A percentile compares a stretch with the other conserved stretches of the same genome.
Conservation (phyloP, 2,888 invertebrate species). For the Eurois occulta region DNA sequence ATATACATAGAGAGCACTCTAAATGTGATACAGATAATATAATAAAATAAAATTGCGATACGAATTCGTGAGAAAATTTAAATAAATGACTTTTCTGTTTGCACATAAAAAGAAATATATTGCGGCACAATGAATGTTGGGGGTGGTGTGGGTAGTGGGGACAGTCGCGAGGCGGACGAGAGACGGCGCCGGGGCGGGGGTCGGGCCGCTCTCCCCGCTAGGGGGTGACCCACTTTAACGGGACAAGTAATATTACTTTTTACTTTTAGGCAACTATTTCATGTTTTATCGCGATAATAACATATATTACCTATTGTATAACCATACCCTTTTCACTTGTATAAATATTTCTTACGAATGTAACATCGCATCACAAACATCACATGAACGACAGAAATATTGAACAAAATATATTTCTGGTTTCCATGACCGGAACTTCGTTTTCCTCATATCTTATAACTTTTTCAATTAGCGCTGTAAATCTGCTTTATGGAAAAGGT, state of each 20-base stretch:
- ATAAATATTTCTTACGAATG: constrained; percentile 61
- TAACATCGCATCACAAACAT: constrained; percentile 16
- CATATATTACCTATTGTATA: constrained; percentile 79
- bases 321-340: constrained; percentile 72
- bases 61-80: constrained; percentile 91
- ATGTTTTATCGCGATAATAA: constrained; percentile 89
- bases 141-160: constrained; percentile 85
- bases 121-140: constrained; percentile 91
- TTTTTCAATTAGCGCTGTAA: constrained; percentile 14
- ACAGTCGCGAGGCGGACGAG: constrained; percentile 84
- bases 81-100: constrained; percentile 91
- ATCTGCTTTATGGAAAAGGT: neutral
- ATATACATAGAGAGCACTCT: constrained; percentile 83
- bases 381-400: constrained; percentile 7
- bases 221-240: constrained; percentile 91
- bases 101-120: constrained; percentile 91
- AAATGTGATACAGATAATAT: constrained; percentile 90
- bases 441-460: constrained; percentile 14
- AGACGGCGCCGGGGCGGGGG: constrained; percentile 76
- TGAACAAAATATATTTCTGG: constrained; percentile 28
- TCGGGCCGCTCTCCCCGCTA: constrained; percentile 70
- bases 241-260: constrained; percentile 91
- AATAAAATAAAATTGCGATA: constrained; percentile 91
- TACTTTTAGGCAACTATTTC: constrained; percentile 91
- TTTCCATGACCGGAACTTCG: constrained; percentile 13